A percentile compares a stretch with the other conserved stretches of the same genome.
Conservation (phyloP, 2,113 vertebrate species). For the Rhinogobius similis region DNA sequence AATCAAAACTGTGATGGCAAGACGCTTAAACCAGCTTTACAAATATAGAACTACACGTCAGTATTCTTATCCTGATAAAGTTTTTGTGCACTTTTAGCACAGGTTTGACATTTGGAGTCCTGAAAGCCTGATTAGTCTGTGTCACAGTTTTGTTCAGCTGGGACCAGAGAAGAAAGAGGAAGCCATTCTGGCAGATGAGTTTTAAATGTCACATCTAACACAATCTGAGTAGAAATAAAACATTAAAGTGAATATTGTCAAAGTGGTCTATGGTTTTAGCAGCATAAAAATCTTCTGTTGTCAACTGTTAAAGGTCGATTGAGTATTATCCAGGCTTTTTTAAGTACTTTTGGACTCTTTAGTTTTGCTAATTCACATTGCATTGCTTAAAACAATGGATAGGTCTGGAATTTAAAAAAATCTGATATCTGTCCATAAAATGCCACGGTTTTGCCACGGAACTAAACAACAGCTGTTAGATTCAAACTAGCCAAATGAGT, state of each 20-base stretch:
- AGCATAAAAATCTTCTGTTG: background rate
- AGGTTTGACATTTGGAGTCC: slow-evolving; percentile 17
- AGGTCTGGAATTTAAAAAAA: too few relatives aligned
- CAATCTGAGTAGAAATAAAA: slow-evolving; percentile 1
- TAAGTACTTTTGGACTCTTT: background rate
- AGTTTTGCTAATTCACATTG: background rate
- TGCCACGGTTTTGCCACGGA: too few relatives aligned
- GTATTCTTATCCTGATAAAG: slow-evolving; percentile 20
- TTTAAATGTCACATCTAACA: slow-evolving; percentile 19
- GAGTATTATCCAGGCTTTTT: background rate
- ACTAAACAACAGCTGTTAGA: too few relatives aligned
- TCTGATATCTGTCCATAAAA: too few relatives aligned
- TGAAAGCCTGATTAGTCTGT: slow-evolving; percentile 20
- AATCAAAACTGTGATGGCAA: background rate
- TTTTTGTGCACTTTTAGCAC: background rate
- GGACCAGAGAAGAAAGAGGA: background rate
- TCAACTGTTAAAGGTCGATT: background rate
- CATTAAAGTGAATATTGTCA: slow-evolving; percentile 8
- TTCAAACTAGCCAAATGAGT: too few relatives aligned
- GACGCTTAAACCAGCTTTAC: slow-evolving; percentile 2
- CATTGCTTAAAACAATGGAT: background rate
- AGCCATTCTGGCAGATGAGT: slow-evolving; percentile 2
- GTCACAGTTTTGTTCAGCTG: background rate
- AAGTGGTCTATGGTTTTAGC: background rate
- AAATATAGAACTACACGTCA: slow-evolving; percentile 6